Evolutionary conservation across 2,113 vertebrate genomes (phyloP).

Genomic region (Alligator sinensis): DNA sequence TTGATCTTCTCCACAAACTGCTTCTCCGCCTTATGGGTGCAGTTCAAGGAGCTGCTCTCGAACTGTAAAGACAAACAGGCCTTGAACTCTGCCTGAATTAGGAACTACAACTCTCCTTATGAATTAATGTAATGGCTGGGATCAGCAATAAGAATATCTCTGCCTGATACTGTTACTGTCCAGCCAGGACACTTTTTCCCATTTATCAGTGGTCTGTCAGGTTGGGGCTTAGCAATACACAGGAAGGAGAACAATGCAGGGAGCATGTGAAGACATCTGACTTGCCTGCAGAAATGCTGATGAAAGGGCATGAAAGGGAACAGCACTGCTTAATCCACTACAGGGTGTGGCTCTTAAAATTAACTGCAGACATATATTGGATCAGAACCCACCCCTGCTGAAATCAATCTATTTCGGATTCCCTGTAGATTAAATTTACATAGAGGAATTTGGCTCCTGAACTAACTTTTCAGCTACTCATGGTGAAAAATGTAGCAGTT

Average conservation of each 20-base stretch:
- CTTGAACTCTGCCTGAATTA: neutral
- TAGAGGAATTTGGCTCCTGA: conserved; percentile 42
- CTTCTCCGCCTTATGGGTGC: neutral
- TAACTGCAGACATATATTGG: neutral
- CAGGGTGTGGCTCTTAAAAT: neutral
- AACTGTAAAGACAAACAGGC: neutral
- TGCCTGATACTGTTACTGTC: neutral
- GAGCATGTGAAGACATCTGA: neutral
- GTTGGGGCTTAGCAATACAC: too few relatives aligned
- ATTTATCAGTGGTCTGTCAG: neutral
- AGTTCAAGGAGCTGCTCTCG: neutral
- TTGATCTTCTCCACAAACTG: neutral
- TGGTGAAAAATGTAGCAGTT: neutral
- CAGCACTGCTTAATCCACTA: neutral
- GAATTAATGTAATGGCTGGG: neutral
- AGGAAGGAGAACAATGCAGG: neutral
- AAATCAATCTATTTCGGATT: neutral
- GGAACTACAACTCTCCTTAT: neutral
- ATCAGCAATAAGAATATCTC: neutral
- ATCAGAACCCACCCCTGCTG: neutral
- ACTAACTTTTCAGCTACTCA: neutral
- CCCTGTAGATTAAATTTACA: neutral
- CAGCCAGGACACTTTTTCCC: neutral
- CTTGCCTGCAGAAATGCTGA: neutral
- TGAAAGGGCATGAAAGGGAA: neutral